A percentile compares a stretch with the other conserved stretches of the same genome.
Conservation (phyloP, 2,888 invertebrate genomes). For the Taenaris catops region DNA sequence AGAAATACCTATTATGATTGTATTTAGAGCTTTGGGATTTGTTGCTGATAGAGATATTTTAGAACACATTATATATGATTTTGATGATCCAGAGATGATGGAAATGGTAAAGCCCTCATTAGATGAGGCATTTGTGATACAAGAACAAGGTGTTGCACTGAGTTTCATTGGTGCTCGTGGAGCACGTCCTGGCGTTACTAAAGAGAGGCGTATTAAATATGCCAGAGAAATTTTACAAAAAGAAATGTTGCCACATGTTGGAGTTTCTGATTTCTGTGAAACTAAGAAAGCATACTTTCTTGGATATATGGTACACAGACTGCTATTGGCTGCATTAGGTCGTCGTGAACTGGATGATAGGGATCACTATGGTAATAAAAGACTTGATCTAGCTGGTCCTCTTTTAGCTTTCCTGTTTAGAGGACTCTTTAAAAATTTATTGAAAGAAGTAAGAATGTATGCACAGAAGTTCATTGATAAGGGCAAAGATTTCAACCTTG, state of each 20-base stretch:
- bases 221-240: slow-evolving; percentile 99
- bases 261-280: slow-evolving; percentile 99
- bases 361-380: slow-evolving; percentile 99
- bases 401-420: slow-evolving; percentile 97
- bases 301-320: slow-evolving; percentile 99
- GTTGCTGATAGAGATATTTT: slow-evolving; percentile 99
- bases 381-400: slow-evolving; percentile 98
- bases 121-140: slow-evolving; percentile 99
- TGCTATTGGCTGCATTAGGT: slow-evolving; percentile 95
- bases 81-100: slow-evolving; percentile 99
- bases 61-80: slow-evolving; percentile 99
- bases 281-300: slow-evolving; percentile 99
- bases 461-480: slow-evolving; percentile 99
- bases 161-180: slow-evolving; percentile 99
- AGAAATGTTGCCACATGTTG: slow-evolving; percentile 99
- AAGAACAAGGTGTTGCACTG: slow-evolving; percentile 98
- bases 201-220: slow-evolving; percentile 99
- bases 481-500: slow-evolving; percentile 99
- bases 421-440: slow-evolving; percentile 96
- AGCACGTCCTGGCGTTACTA: slow-evolving; percentile 98
- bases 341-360: slow-evolving; percentile 99
- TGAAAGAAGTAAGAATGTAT: slow-evolving; percentile 98
- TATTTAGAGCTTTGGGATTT: slow-evolving; percentile 99
- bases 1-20: slow-evolving; percentile 99
- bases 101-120: slow-evolving; percentile 99